Evolutionary conservation across 2,797 vertebrate genomes (phyloP).

Genomic region (Bufotes viridis): DNA sequence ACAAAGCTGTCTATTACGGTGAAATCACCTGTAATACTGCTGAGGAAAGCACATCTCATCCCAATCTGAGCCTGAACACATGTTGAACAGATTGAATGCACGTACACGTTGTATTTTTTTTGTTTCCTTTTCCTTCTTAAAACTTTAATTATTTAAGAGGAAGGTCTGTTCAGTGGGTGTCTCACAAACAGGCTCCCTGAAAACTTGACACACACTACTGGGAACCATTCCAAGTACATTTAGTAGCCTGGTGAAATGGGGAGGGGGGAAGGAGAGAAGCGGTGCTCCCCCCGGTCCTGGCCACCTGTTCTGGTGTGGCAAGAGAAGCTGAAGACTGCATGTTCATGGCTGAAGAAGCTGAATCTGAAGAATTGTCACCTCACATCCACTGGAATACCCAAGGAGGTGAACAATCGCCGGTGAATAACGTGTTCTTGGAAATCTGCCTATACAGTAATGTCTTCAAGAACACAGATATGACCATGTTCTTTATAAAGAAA

Average conservation of each 20-base stretch:
- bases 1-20: no score
- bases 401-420: not conserved
- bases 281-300: not conserved
- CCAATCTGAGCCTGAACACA: not conserved
- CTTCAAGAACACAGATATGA: not conserved
- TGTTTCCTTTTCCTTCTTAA: not conserved
- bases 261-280: not conserved
- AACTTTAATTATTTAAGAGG: slow-evolving; percentile 40
- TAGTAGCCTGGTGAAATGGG: not conserved
- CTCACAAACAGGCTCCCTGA: slow-evolving; percentile 26
- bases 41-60: not conserved
- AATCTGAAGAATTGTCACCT: not conserved
- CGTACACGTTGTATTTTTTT: not conserved
- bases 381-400: not conserved
- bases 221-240: slow-evolving; percentile 45
- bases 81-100: not conserved
- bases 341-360: not conserved
- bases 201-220: slow-evolving; percentile 15
- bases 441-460: not conserved
- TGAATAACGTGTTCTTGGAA: not conserved
- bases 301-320: slow-evolving; percentile 29
- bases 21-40: not conserved
- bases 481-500: not conserved
- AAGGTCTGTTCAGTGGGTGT: slow-evolving; percentile 45
- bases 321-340: not conserved